These are phyloP conservation scores for Dryadula phaetusa DNA, from an alignment of 2,888 invertebrate genomes.

Conservation along the genomic window DNA sequence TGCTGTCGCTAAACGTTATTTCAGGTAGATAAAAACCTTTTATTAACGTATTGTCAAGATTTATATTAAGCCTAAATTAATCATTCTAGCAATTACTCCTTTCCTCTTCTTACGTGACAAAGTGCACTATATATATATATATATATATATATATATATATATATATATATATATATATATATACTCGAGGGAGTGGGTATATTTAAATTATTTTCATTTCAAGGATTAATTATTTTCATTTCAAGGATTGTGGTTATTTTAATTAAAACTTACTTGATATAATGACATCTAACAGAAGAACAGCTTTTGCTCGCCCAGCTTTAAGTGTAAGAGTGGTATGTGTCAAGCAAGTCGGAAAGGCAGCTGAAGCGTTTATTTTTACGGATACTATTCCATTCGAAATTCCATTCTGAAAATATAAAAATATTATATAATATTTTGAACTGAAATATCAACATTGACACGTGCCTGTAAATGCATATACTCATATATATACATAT, in stretches of 20 bases:
- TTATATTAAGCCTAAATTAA: too few species aligned
- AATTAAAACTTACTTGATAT: constrained; percentile 3
- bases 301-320: constrained; percentile 58
- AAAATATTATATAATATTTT: neutral
- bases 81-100: too few species aligned
- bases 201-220: too few species aligned
- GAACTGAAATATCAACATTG: too few species aligned
- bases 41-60: neutral
- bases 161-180: too few species aligned
- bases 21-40: neutral
- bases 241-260: neutral
- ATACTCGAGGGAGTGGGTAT: too few species aligned
- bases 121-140: too few species aligned
- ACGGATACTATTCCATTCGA: constrained; percentile 54
- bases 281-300: constrained; percentile 51
- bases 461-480: too few species aligned
- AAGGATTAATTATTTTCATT: too few species aligned
- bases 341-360: constrained; percentile 52
- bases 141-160: too few species aligned
- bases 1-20: constrained; percentile 50
- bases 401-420: constrained; percentile 55
- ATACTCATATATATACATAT: too few species aligned
- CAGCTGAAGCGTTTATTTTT: constrained; percentile 46
- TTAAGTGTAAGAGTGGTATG: constrained; percentile 60
- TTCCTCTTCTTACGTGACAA: too few species aligned